A percentile compares a stretch with the other conserved stretches of the same genome.
Conservation (phyloP, 2,797 vertebrate species). For the Falco cherrug region DNA sequence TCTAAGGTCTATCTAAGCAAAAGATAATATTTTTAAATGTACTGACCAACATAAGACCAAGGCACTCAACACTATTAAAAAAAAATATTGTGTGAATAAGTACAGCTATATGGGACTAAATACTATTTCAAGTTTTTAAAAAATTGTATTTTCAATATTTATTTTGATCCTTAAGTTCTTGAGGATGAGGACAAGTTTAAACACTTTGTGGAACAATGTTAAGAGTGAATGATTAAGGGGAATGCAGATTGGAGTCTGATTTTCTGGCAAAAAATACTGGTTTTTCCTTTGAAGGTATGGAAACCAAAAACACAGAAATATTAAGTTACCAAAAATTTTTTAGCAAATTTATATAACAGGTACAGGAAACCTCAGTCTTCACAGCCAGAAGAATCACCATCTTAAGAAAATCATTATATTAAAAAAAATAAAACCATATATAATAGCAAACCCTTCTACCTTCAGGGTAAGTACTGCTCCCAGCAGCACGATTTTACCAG, state of each 20-base stretch:
- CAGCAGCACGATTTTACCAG: neutral
- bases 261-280: neutral
- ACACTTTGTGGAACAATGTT: neutral
- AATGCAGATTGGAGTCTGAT: neutral
- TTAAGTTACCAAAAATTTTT: neutral
- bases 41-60: neutral
- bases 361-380: neutral
- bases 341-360: neutral
- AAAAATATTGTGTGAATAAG: accelerated
- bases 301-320: neutral
- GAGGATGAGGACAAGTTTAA: neutral
- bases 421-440: neutral
- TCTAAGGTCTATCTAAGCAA: neutral
- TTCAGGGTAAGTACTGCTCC: neutral
- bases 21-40: neutral
- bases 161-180: neutral
- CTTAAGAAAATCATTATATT: neutral
- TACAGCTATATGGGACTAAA: neutral
- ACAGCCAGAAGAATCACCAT: neutral
- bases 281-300: neutral
- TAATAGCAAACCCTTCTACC: neutral
- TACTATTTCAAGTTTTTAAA: neutral
- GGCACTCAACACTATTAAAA: neutral
- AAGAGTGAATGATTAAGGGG: neutral
- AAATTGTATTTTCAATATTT: neutral